Evolutionary conservation across 2,113 vertebrate genomes (phyloP), one percentile per base, ranked within the genome.

Genomic region (Trematocara nigrifrons): DNA sequence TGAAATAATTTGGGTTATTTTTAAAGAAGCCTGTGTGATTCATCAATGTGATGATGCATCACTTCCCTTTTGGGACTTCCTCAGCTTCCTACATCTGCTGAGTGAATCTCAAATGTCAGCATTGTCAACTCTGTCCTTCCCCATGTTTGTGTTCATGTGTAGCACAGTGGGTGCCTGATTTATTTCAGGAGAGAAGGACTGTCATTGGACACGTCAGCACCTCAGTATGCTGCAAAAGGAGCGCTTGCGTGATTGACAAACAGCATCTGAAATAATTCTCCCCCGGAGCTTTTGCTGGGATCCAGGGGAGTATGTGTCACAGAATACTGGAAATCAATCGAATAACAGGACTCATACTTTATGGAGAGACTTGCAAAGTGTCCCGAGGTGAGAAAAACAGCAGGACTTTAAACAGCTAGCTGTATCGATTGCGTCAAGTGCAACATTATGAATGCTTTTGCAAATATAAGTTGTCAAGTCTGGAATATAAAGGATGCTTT

Each of bases 41-140:
- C 71, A 76, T 76, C 26, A 33, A 12, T 66, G 45, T 18, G 61
- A 87, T 86, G 69, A 77, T 54, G 33, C 89, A 91, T 89, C 81
- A 89, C 66, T 89, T 93, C 88, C 86, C 61, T 57, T 88, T 81
- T 71, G 53, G 82, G 83, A 69, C 74, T 88, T 91, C 86, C 81
- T 64, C 77, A 61, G 61, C 81, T 90, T 92, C 87, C 87, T 89
- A 64, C 86, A 86, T 76, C 71, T 76, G 71, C 45, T 51, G 45
- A 31, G 45, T 51, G 45, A 76, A 76, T 76, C 71, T 76, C 45
- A n/a, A 33, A 76, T 31, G 71, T 76, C 71, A 76, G 71, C 45
- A 76, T 51, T 76, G 71, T 76, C 71, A 76, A 12, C 42, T 33
- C 2, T n/a, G 71, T 5, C 45, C 71, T 76, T 76, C 16, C 71